Evolutionary conservation across 1,140 invertebrate species (phyloP).

Genomic region (Drosophila kepulauana): DNA sequence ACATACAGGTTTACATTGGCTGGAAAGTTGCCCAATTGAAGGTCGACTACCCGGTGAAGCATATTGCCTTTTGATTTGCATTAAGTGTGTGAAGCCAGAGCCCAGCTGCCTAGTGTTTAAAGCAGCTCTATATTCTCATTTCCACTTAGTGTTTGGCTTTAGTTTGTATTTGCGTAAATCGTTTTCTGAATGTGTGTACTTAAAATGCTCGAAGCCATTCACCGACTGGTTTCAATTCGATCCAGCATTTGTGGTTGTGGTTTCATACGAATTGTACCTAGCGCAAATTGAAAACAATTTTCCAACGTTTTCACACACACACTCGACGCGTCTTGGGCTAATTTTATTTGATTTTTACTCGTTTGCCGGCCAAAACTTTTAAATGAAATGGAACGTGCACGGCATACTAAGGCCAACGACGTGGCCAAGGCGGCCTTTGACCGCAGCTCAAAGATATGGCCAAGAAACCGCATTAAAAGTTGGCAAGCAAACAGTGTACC

Average conservation of each 20-base stretch:
- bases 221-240: slow-evolving; percentile 28
- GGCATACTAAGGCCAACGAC: slow-evolving; percentile 44
- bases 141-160: slow-evolving; percentile 2
- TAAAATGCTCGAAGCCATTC: slow-evolving; percentile 13
- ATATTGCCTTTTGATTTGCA: slow-evolving; percentile 30
- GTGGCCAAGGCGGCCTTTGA: slow-evolving; percentile 20
- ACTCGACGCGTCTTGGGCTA: slow-evolving; percentile 47
- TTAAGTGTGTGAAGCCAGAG: slow-evolving; percentile 1
- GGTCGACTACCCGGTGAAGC: slow-evolving; percentile 9
- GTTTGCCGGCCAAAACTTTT: slow-evolving; percentile 60
- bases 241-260: neutral
- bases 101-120: neutral
- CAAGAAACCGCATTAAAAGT: slow-evolving; percentile 42
- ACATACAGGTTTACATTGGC: neutral
- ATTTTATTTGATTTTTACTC: slow-evolving; percentile 76
- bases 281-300: slow-evolving; percentile 65
- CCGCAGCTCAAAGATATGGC: slow-evolving; percentile 40
- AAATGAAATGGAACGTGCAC: slow-evolving; percentile 69
- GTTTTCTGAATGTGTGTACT: neutral
- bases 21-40: slow-evolving; percentile 6
- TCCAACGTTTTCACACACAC: slow-evolving; percentile 48
- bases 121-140: neutral
- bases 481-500: slow-evolving; percentile 9
- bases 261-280: slow-evolving; percentile 25
- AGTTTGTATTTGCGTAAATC: slow-evolving; percentile 27